Evolutionary conservation across 2,888 invertebrate genomes (phyloP), one percentile per base, ranked within the genome.

Genomic region (Molorchus minor): DNA sequence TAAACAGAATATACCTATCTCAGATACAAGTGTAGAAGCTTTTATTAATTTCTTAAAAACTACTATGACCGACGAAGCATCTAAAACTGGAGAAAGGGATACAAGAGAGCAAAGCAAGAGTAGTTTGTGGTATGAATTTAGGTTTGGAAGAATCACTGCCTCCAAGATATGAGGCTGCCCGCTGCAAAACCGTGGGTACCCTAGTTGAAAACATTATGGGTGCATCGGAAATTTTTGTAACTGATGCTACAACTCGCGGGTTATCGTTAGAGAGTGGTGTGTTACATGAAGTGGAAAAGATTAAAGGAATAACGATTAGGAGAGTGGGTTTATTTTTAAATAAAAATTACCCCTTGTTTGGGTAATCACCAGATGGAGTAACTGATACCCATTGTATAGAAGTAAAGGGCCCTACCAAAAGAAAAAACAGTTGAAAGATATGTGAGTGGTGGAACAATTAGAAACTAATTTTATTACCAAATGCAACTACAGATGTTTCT

Each of bases 321-420:
- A 17, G 13, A 21, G 10, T 15, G 41, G 43, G 16, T 2, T 15
- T 30, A n/a, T 46, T 30, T 29, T 19, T 30, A 10, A n/a, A 30
- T 13, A 33, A 19, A 2, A 13, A 29, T 2, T 33, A 13, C 12
- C 46, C 21, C 2, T 16, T 25, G 3, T 44, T 44, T 25, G 16
- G 25, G 8, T 17, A 21, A 16, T 71, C 70, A 19, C 69, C 71
- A 2, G 71, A 75, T 71, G n/a, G 71, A 45, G 40, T 69, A 7
- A 53, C 61, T 10, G 56, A 64, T 12, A 63, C 70, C 19, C 60
- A 44, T 56, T 56, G 69, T 1, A 46, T 72, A 4, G 73, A 73
- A 71, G 61, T 74, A 7, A 74, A 75, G 53, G 72, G 69, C 56
- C 73, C 65, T 10, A 21, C 19, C 19, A n/a, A 61, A 16, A 61